Evolutionary conservation across 2,888 invertebrate genomes (phyloP), one percentile per base, ranked within the genome.

Genomic region (Drosophila limbata): DNA sequence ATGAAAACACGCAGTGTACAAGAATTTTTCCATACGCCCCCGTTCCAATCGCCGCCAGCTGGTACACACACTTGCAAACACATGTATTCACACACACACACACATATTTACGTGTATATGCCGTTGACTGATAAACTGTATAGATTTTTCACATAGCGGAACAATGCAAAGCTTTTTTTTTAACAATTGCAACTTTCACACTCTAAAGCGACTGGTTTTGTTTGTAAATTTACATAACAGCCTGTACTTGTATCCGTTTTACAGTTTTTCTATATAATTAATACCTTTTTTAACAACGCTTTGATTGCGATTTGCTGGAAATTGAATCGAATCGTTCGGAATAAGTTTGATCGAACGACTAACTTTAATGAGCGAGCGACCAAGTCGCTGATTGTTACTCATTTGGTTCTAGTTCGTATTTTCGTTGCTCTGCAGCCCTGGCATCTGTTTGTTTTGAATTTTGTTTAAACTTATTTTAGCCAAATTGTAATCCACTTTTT

Each of bases 131-230:
- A 87, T 81, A 84, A 87, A 82, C 66, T 70, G 69, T 83, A 83
- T 83, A 60, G 83, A 83, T 83, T 83, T 83, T 83, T 87, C 83
- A 79, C 88, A 76, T 68, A 59, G 67, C 73, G 63, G 66, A 56
- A 55, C 60, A 47, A 45, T 60, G 44, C 45, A 25, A 51, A 45
- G 45, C 48, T 42, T 52, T 69, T 35, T 15, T 17, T 9, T 25
- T 25, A 28, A 13, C 31, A 42, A 44, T 13, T 40, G 10, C 4
- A 15, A 28, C n/a, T 40, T 35, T 47, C 4, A 8, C 10, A 4
- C 13, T 45, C 2, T 9, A 33, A 25, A 11, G 2, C 1, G 2
- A 47, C 13, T 21, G 13, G n/a, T 25, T 10, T 25, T 37, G 9
- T 13, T 31, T 61, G 17, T 9, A 4, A 13, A 17, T 45, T 42